These are phyloP conservation scores for Gallinago undulata DNA, from an alignment of 2,113 vertebrate genomes.

Conservation along the genomic window DNA sequence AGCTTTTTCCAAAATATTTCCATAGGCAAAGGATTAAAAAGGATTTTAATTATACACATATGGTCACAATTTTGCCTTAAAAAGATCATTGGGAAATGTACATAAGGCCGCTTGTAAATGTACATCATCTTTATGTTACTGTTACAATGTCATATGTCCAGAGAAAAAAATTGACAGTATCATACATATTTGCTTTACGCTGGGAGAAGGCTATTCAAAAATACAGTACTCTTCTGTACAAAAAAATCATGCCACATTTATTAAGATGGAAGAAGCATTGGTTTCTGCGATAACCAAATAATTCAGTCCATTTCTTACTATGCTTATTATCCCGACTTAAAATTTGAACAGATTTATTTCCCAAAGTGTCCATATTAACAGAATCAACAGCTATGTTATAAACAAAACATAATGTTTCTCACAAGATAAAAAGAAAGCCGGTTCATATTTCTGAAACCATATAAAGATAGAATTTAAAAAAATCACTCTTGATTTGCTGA, in stretches of 20 bases:
- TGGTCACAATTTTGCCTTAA: constrained; percentile 99
- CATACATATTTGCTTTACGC: constrained; percentile 96
- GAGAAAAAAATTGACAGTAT: constrained; percentile 98
- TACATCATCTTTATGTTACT: constrained; percentile 96
- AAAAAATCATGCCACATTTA: constrained; percentile 88
- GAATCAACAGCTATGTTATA: constrained; percentile 89
- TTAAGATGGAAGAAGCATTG: constrained; percentile 87
- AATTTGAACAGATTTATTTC: constrained; percentile 82
- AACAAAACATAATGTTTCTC: constrained; percentile 88
- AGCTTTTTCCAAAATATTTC: constrained; percentile 85
- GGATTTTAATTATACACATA: constrained; percentile 99
- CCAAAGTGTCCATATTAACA: constrained; percentile 84
- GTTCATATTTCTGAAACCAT: constrained; percentile 90
- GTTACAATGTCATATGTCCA: constrained; percentile 98
- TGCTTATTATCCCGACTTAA: constrained; percentile 80
- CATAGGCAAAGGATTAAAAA: constrained; percentile 97
- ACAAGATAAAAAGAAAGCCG: constrained; percentile 90
- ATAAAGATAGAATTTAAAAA: constrained; percentile 90
- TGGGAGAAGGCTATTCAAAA: constrained; percentile 95
- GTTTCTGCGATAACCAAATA: constrained; percentile 82
- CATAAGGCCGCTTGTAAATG: constrained; percentile 99
- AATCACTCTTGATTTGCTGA: constrained; percentile 93
- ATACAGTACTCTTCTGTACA: constrained; percentile 99
- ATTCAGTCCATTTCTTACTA: constrained; percentile 81
- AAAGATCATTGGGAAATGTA: constrained; percentile 98